These are phyloP conservation scores for Scomberomorus guttatus DNA, from an alignment of 2,797 vertebrate genomes.

Conservation along the genomic window DNA sequence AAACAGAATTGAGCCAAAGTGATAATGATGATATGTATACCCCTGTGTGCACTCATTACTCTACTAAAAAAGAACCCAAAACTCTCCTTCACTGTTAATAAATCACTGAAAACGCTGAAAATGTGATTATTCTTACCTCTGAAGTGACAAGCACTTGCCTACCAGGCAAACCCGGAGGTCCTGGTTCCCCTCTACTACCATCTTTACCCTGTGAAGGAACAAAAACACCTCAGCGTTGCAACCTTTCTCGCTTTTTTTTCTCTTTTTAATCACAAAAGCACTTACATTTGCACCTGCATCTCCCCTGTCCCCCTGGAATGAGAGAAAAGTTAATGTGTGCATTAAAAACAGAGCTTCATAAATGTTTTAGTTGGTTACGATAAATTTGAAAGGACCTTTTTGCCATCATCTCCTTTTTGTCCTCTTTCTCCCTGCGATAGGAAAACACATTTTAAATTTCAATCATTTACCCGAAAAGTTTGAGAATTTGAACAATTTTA, in stretches of 20 bases:
- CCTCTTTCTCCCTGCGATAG: slow-evolving; percentile 80
- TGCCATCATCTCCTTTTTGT: slow-evolving; percentile 77
- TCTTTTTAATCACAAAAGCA: not conserved
- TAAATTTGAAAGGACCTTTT: slow-evolving; percentile 73
- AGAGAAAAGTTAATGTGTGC: slow-evolving; percentile 15
- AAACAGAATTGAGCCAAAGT: not conserved
- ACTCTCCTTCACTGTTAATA: not conserved
- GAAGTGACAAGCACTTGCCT: slow-evolving; percentile 79
- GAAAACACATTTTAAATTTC: not conserved
- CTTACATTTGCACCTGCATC: slow-evolving; percentile 81
- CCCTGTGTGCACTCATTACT: not conserved
- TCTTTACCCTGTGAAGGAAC: slow-evolving; percentile 79
- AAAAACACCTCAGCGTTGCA: not conserved
- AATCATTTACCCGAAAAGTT: not conserved
- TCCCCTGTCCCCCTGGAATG: slow-evolving; percentile 83
- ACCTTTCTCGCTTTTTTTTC: not conserved
- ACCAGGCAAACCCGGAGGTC: slow-evolving; percentile 85
- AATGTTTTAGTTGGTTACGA: not conserved
- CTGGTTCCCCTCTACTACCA: slow-evolving; percentile 83
- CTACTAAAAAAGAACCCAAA: not conserved
- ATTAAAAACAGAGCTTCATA: not conserved
- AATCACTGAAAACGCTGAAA: not conserved
- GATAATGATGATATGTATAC: not conserved
- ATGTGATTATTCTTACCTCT: slow-evolving; percentile 74
- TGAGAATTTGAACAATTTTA: not conserved